A percentile compares a stretch with the other conserved stretches of the same genome.
phyloP scores from a whole-genome alignment of 2,888 invertebrate genomes.

The Ectemnius cavifrons region DNA sequence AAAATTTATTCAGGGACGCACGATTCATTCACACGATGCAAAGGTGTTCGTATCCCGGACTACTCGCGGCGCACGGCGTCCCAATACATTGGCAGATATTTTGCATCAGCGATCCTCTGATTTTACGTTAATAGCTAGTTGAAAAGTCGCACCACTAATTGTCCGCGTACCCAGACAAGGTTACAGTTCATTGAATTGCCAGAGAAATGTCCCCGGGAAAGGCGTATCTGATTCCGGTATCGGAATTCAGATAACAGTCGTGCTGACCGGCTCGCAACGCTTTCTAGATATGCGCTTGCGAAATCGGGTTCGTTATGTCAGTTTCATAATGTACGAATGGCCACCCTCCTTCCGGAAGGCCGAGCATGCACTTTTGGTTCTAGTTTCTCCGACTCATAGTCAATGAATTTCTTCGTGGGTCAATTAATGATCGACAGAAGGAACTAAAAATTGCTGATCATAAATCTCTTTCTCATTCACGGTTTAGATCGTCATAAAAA shows the following conservation, averaged over 20 bases:
- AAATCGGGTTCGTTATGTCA: slow-evolving; percentile 55
- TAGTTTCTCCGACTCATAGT: background rate
- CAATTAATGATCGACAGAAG: no score
- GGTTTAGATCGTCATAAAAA: no score
- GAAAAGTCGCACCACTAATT: slow-evolving; percentile 1
- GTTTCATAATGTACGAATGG: slow-evolving; percentile 53
- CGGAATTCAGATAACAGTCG: slow-evolving; percentile 43
- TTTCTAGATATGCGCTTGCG: slow-evolving; percentile 56
- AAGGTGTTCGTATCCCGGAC: slow-evolving; percentile 44
- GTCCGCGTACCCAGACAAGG: background rate
- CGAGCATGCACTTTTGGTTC: slow-evolving; percentile 22
- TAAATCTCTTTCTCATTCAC: no score
- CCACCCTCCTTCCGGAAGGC: slow-evolving; percentile 17
- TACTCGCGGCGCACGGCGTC: slow-evolving; percentile 31
- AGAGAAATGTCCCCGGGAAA: slow-evolving; percentile 22
- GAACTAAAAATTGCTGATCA: no score
- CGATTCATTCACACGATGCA: slow-evolving; percentile 64
- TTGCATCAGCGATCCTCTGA: slow-evolving; percentile 26
- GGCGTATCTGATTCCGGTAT: slow-evolving; percentile 40
- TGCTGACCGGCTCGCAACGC: slow-evolving; percentile 44
- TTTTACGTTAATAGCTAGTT: slow-evolving; percentile 42
- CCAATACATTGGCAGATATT: slow-evolving; percentile 27
- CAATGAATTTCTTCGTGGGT: no score
- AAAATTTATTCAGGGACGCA: slow-evolving; percentile 59
- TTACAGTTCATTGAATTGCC: no score